Evolutionary conservation across 2,113 vertebrate species (phyloP).

Genomic region (Abramis brama): DNA sequence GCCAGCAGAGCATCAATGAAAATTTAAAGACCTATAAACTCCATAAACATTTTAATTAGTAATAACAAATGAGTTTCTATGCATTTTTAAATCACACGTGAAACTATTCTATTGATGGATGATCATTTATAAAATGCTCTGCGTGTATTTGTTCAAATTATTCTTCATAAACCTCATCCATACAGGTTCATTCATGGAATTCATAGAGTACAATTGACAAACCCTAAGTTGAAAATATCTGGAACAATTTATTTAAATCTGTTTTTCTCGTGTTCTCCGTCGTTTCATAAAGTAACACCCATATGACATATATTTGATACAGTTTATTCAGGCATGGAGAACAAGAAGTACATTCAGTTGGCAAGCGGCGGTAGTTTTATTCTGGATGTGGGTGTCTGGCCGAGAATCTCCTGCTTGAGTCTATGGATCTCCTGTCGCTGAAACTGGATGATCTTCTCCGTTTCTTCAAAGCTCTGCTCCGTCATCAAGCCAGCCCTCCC

Average conservation of each 20-base stretch:
- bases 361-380: slow-evolving; percentile 64
- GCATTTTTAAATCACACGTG: background rate
- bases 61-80: background rate
- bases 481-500: slow-evolving; percentile 46
- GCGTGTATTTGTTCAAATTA: background rate
- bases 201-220: background rate
- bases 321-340: background rate
- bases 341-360: slow-evolving; percentile 15
- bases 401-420: slow-evolving; percentile 74
- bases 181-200: no score
- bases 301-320: background rate
- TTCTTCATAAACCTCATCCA: background rate
- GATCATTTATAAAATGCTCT: background rate
- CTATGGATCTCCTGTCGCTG: slow-evolving; percentile 79
- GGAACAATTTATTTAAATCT: background rate
- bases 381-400: slow-evolving; percentile 53
- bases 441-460: slow-evolving; percentile 79
- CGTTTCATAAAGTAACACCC: background rate
- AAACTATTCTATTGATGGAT: background rate
- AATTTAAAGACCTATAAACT: background rate
- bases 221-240: background rate
- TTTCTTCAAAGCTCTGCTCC: slow-evolving; percentile 76
- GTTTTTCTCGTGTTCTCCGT: background rate
- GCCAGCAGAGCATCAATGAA: background rate
- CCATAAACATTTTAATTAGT: background rate